Conservation (phyloP, 1,140 invertebrate genomes). For the Reticulitermes speratus region DNA sequence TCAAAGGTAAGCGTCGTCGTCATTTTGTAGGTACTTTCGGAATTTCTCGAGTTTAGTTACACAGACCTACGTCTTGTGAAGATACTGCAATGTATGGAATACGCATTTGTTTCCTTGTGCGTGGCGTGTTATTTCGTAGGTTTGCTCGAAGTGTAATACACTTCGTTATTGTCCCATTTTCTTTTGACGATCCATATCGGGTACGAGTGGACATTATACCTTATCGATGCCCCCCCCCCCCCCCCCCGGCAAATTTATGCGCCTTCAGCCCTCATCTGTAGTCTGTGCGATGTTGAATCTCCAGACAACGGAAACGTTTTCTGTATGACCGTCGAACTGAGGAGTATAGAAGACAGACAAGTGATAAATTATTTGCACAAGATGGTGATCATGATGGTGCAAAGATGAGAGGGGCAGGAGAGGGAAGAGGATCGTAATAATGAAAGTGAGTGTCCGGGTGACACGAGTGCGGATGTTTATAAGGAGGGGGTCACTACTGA, state of each 20-base stretch:
- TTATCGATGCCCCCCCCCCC: no score
- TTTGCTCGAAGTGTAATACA: no score
- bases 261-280: not conserved
- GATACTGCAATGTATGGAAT: not conserved
- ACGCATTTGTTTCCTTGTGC: no score
- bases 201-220: no score
- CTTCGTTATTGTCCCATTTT: no score
- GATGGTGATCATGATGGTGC: not conserved
- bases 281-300: not conserved
- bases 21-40: not conserved
- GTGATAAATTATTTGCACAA: constrained; percentile 26
- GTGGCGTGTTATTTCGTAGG: no score
- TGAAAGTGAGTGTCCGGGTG: not conserved
- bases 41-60: not conserved
- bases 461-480: not conserved
- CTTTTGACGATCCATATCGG: no score
- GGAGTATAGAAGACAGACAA: not conserved
- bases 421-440: not conserved
- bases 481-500: not conserved
- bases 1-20: constrained; percentile 63
- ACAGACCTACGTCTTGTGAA: not conserved
- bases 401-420: not conserved
- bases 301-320: not conserved
- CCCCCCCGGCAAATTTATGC: no score
- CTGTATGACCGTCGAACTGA: not conserved